phyloP scores from a whole-genome alignment of 2,113 vertebrate genomes.

The Philantomba maxwellii region DNA sequence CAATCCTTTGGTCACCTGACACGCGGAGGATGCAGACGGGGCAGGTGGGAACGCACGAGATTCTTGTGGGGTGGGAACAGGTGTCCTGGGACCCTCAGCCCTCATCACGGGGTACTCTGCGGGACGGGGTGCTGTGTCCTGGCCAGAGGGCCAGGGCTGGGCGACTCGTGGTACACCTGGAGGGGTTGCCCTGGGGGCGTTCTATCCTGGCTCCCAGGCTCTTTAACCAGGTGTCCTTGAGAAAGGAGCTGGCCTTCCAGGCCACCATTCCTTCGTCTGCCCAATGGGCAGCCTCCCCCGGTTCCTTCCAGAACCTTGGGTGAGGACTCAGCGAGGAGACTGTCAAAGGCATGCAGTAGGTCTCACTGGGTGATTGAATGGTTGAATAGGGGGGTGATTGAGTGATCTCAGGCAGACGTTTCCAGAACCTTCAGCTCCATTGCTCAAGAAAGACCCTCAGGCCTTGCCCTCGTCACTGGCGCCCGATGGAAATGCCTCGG shows the following conservation, averaged over 20 bases:
- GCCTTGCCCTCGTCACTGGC: accelerated
- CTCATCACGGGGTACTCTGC: neutral
- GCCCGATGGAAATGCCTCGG: too few species aligned
- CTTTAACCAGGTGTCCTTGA: neutral
- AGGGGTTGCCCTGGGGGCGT: neutral
- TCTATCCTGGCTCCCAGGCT: neutral
- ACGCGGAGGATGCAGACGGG: neutral
- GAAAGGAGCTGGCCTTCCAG: neutral
- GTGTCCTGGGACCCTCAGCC: neutral
- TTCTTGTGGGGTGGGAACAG: neutral
- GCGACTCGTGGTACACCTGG: neutral
- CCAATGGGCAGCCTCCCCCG: neutral
- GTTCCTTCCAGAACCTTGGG: neutral
- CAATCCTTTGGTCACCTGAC: neutral
- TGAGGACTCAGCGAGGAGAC: neutral
- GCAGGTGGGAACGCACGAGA: neutral
- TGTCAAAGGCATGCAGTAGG: neutral
- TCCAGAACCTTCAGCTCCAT: neutral
- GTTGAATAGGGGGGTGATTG: neutral
- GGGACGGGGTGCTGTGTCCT: neutral
- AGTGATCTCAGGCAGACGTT: neutral
- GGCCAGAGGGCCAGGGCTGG: neutral
- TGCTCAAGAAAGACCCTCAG: neutral
- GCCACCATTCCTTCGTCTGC: neutral
- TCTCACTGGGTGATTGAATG: neutral